phyloP scores from a whole-genome alignment of 92 coral and sea anemone species.

The Siderastrea siderea region DNA sequence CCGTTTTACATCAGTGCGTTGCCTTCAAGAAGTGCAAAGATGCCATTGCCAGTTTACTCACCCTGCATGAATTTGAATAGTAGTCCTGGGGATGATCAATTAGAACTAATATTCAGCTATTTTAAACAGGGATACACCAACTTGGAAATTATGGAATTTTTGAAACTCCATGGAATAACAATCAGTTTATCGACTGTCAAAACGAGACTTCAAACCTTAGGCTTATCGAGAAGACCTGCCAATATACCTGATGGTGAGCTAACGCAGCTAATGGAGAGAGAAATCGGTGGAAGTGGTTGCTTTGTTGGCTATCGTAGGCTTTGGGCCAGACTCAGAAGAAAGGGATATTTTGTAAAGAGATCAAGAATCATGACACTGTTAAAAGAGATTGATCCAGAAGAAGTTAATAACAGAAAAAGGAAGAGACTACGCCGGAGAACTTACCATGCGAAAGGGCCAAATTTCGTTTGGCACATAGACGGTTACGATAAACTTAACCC shows the following conservation, averaged over 20 bases:
- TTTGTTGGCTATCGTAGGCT: too few relatives aligned
- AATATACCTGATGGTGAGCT: conserved; percentile 26
- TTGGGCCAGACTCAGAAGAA: too few relatives aligned
- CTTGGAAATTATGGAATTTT: conserved; percentile 65
- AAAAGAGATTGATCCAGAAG: too few relatives aligned
- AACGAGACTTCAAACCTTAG: conserved; percentile 44
- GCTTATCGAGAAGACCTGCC: conserved; percentile 31
- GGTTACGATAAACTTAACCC: conserved; percentile 48
- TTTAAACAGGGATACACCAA: conserved; percentile 64
- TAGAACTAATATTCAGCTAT: conserved; percentile 53
- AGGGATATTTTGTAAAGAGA: too few relatives aligned
- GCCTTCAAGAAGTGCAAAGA: too few relatives aligned
- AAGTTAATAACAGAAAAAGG: too few relatives aligned
- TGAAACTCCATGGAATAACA: conserved; percentile 62
- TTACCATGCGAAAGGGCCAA: conserved; percentile 70
- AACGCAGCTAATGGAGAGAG: conserved; percentile 33
- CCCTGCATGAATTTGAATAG: conserved; percentile 49
- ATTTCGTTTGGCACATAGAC: conserved; percentile 50
- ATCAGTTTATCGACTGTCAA: conserved; percentile 61
- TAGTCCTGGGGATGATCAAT: conserved; percentile 12
- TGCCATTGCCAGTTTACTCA: conserved; percentile 60
- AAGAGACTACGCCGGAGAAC: too few relatives aligned
- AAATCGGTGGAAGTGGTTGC: conserved; percentile 63
- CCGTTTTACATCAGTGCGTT: too few relatives aligned
- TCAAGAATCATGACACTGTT: too few relatives aligned